phyloP scores from a whole-genome alignment of 2,888 invertebrate species.

The Melinopterus prodromus region DNA sequence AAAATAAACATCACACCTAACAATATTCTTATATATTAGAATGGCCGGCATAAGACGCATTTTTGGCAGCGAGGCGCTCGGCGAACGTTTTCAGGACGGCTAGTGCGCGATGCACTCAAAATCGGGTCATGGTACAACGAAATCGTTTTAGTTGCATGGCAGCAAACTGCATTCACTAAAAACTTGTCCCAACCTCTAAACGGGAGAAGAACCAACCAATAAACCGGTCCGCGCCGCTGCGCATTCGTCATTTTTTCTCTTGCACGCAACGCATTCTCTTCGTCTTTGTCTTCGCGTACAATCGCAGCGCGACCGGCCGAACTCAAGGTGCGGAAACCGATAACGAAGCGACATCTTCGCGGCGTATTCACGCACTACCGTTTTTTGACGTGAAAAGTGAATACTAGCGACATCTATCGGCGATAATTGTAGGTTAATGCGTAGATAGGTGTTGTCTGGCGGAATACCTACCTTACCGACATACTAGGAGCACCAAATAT shows the following conservation, averaged over 20 bases:
- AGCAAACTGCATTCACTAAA: conserved; percentile 58
- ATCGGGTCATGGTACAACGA: conserved; percentile 61
- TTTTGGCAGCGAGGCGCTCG: conserved; percentile 36
- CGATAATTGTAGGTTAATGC: background rate
- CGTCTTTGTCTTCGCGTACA: conserved; percentile 51
- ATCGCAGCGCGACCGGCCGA: conserved; percentile 44
- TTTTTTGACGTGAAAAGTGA: background rate
- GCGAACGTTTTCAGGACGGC: conserved; percentile 55
- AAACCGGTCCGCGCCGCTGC: conserved; percentile 55
- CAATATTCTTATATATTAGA: background rate
- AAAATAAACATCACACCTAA: too few species aligned
- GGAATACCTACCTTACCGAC: background rate
- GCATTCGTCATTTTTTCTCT: conserved; percentile 57
- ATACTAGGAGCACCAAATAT: background rate
- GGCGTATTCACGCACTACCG: conserved; percentile 15
- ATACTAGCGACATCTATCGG: background rate
- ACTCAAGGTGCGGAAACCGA: conserved; percentile 39
- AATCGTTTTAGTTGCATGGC: conserved; percentile 59
- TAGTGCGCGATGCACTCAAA: conserved; percentile 57
- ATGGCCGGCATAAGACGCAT: conserved; percentile 22
- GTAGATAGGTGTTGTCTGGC: background rate
- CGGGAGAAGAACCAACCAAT: conserved; percentile 57
- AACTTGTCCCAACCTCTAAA: conserved; percentile 59
- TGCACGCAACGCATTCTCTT: conserved; percentile 47
- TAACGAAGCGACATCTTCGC: conserved; percentile 42